Evolutionary conservation across 2,113 vertebrate species (phyloP).

Genomic region (Pycnonotus jocosus): DNA sequence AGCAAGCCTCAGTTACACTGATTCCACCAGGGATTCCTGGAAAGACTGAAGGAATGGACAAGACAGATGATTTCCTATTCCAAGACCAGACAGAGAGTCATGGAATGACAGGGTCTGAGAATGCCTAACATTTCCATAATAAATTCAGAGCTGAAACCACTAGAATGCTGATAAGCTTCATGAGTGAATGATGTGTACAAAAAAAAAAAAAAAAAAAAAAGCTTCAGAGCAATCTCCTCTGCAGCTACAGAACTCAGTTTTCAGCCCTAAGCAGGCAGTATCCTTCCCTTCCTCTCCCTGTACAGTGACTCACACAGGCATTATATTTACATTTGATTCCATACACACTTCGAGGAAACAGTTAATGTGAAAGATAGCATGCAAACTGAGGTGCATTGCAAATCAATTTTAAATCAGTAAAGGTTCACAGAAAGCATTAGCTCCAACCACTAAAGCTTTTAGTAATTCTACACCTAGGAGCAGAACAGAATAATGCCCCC

Average conservation of each 20-base stretch:
- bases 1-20: background rate
- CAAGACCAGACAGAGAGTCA: background rate
- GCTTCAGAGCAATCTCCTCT: background rate
- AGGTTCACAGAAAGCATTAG: background rate
- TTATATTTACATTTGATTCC: slow-evolving; percentile 13
- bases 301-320: background rate
- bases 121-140: background rate
- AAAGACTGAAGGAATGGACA: background rate
- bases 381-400: background rate
- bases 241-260: background rate
- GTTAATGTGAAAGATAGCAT: background rate
- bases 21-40: background rate
- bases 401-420: background rate
- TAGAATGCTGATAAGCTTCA: background rate
- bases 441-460: background rate
- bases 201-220: background rate
- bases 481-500: background rate
- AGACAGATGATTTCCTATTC: background rate
- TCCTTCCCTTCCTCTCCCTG: background rate
- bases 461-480: background rate
- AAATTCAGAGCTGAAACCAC: background rate
- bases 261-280: background rate
- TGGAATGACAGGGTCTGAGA: background rate
- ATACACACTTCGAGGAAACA: background rate
- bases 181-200: background rate